Percentiles rank a stretch among this genome's conserved stretches.
These are phyloP conservation scores for Gambusia yucatana DNA, from an alignment of 2,797 vertebrate genomes.

Conservation along the genomic window DNA sequence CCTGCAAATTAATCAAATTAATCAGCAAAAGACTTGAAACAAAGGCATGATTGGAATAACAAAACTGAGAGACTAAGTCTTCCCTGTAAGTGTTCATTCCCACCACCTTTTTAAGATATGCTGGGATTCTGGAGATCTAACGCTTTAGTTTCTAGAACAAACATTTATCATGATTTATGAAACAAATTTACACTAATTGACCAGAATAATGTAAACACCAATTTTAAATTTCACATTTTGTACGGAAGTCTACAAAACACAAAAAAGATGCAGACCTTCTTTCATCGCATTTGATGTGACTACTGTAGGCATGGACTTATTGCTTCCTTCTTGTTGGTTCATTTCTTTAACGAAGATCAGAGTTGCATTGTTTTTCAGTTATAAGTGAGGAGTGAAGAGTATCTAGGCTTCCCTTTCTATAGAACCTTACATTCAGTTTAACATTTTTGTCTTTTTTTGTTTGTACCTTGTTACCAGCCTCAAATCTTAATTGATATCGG, in stretches of 20 bases:
- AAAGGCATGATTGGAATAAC: constrained; percentile 67
- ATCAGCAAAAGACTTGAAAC: constrained; percentile 78
- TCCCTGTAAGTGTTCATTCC: constrained; percentile 37
- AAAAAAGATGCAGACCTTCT: no score
- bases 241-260: no score
- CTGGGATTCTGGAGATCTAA: constrained; percentile 23
- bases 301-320: no score
- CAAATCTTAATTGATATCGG: not conserved
- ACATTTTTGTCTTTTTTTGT: not conserved
- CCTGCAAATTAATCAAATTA: constrained; percentile 78
- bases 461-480: not conserved
- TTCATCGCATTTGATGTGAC: no score
- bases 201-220: not conserved
- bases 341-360: not conserved
- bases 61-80: constrained; percentile 35
- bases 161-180: not conserved
- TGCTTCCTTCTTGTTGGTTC: no score
- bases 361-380: not conserved
- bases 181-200: not conserved
- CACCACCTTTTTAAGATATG: constrained; percentile 21
- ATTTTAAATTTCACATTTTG: no score
- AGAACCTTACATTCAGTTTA: not conserved
- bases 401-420: not conserved
- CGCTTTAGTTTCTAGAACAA: constrained; percentile 22
- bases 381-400: not conserved